A percentile compares a stretch with the other conserved stretches of the same genome.
These are phyloP conservation scores for Bufo gargarizans DNA, from an alignment of 2,113 vertebrate species.

Conservation along the genomic window DNA sequence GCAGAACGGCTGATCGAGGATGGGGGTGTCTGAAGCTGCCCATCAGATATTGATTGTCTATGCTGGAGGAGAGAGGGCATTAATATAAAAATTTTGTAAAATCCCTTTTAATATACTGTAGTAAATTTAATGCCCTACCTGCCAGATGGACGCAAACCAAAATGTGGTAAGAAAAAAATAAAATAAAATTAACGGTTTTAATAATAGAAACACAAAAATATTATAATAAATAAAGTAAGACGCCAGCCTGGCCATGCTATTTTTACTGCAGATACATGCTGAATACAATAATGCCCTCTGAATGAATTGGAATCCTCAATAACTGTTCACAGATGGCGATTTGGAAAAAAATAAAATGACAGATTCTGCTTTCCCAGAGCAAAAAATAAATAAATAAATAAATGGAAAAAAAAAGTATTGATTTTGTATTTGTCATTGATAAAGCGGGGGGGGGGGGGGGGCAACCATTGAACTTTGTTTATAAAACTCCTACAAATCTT, in stretches of 20 bases:
- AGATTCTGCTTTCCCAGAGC: constrained; percentile 20
- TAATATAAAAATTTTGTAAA: too few species aligned
- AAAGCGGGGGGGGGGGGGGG: background rate
- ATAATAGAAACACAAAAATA: too few species aligned
- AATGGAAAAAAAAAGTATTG: background rate
- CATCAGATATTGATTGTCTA: too few species aligned
- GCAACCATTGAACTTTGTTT: constrained; percentile 17
- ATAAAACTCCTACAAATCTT: constrained; percentile 48
- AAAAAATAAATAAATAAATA: background rate
- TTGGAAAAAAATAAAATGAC: background rate
- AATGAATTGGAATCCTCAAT: constrained; percentile 11
- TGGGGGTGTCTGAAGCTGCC: too few species aligned
- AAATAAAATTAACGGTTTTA: too few species aligned
- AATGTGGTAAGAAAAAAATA: too few species aligned
- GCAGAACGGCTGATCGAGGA: too few species aligned
- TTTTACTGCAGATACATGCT: background rate
- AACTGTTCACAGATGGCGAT: constrained; percentile 27
- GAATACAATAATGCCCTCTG: background rate
- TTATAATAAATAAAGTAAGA: background rate
- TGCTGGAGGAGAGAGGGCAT: too few species aligned
- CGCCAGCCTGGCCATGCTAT: background rate
- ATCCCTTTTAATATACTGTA: background rate
- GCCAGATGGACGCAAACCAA: background rate
- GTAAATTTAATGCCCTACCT: background rate
- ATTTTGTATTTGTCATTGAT: constrained; percentile 18